Base-by-base conservation (phyloP, 2,113 vertebrate genomes). In the Microtus pennsylvanicus region DNA sequence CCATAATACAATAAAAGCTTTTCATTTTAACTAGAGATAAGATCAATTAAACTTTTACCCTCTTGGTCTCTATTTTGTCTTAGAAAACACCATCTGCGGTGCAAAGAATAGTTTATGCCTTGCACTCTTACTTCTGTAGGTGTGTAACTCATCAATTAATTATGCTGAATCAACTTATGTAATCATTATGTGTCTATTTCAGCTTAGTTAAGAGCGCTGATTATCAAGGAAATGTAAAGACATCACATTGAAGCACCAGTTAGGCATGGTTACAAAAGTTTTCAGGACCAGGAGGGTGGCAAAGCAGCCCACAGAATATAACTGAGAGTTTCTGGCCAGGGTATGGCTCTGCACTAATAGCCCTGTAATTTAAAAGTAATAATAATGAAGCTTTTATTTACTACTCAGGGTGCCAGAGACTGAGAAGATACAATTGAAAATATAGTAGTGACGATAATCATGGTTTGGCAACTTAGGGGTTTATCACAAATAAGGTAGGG, bases 11-110 rank as follows among this genome's bases (percentile, higher is more conserved):
- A 96, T 95, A 92, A 96, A 97, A 97, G 52, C 35, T 85, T 97
- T 95, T 94, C 5, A 82, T 95, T 97, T 98, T 92, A 77, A 97
- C 63, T 8, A 26, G 89, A 96, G 47, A 89, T 90, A 97, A 97
- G 83, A 87, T 75, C 89, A 94, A 42, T 65, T 42, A 70, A 97
- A 52, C 38, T 89, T 97, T 96, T 33, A 93, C 55, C 94, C 61
- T 74, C 42, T 87, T 26, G 47, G 2, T 92, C 65, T 21, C 94
- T 50, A 93, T 92, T 89, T n/a, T 7, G 38, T 94, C 24, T 97
- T 82, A 38, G 83, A 96, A 94, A 96, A 92, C 69, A 67, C 11
- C 26, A 87, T 81, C 45, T 80, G 0, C 11, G n/a, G 26, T 8
- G 22, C 7, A 55, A 55, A 94, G 52, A 45, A 72, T 65, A 42